These are phyloP conservation scores for Atopsyche davidsoni DNA, from an alignment of 1,140 invertebrate genomes.

Conservation along the genomic window DNA sequence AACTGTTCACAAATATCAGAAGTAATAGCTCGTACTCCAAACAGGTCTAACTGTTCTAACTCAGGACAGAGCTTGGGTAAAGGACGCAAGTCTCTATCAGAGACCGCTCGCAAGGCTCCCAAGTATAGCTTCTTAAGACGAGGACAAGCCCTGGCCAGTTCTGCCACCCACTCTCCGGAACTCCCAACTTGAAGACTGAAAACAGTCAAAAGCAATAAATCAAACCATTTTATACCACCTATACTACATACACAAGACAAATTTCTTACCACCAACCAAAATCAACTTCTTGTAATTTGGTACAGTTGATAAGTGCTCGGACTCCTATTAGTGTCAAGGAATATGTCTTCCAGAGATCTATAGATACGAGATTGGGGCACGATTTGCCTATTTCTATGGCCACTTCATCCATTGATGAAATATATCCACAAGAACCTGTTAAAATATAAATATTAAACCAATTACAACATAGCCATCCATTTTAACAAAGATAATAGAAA, in stretches of 20 bases:
- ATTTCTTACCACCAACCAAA: slow-evolving; percentile 80
- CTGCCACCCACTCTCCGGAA: slow-evolving; percentile 49
- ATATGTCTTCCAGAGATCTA: slow-evolving; percentile 82
- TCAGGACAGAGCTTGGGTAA: slow-evolving; percentile 58
- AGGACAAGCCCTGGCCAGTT: slow-evolving; percentile 51
- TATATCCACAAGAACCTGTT: slow-evolving; percentile 50
- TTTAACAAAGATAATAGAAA: too few species aligned
- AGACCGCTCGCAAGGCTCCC: slow-evolving; percentile 68
- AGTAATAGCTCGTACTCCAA: slow-evolving; percentile 71
- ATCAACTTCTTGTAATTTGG: slow-evolving; percentile 72
- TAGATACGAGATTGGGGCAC: slow-evolving; percentile 61
- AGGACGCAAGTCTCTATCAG: slow-evolving; percentile 66
- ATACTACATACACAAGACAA: neutral
- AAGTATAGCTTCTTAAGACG: slow-evolving; percentile 70
- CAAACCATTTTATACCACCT: neutral
- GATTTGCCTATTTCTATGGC: slow-evolving; percentile 57
- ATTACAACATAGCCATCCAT: too few species aligned
- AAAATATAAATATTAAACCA: slow-evolving; percentile 13
- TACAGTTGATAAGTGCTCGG: slow-evolving; percentile 60
- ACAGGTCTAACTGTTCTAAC: slow-evolving; percentile 73
- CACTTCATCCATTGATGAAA: slow-evolving; percentile 61
- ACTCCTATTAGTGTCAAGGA: slow-evolving; percentile 67
- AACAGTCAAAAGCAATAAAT: slow-evolving; percentile 4
- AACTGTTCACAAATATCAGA: slow-evolving; percentile 60
- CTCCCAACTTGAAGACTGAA: slow-evolving; percentile 47